Evolutionary conservation across 1,140 invertebrate genomes (phyloP), one percentile per base, ranked within the genome.

Genomic region (Sinonovacula constricta): DNA sequence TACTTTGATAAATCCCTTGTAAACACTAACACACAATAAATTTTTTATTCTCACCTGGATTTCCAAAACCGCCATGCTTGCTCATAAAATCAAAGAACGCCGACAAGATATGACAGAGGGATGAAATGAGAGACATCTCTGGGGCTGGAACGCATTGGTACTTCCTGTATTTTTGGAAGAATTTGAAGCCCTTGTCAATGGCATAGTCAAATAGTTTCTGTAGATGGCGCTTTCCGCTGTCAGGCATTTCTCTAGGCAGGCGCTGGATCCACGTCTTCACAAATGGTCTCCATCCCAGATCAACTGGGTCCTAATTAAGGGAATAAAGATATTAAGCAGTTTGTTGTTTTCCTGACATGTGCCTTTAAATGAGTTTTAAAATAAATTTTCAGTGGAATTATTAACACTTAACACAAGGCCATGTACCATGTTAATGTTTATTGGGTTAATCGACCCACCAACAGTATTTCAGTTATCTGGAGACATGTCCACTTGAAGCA

Each of bases 161-260:
- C 62, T 85, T 81, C 3, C 75, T 56, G 62, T 87, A 70, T 51
- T 86, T 84, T 10, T 78, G 67, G 28, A 88, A 69, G 81, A 91
- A 94, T 93, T 30, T 88, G 76, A 57, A 94, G 88, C 51, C 93
- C 93, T 81, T 92, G 85, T 94, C 93, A 1, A 95, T 92, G 65
- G 93, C 93, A 51, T 87, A 91, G 0, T 93, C 88, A 84, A 96
- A 95, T 3, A 95, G 85, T 0, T 91, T 85, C 26, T 93, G 85
- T 1, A 95, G 86, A 45, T 93, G 92, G 2, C 92, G 86, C 53
- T 84, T 84, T 30, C 85, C 90, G 80, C 84, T 85, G 18, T 91
- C 87, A 7, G 91, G 90, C 67, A 91, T 77, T 7, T 87, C 86
- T 74, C 82, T 79, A 1, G 89, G 88, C 24, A 92, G 83, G n/a